phyloP scores from a whole-genome alignment of 2,113 vertebrate species.

The Gyps fulvus region DNA sequence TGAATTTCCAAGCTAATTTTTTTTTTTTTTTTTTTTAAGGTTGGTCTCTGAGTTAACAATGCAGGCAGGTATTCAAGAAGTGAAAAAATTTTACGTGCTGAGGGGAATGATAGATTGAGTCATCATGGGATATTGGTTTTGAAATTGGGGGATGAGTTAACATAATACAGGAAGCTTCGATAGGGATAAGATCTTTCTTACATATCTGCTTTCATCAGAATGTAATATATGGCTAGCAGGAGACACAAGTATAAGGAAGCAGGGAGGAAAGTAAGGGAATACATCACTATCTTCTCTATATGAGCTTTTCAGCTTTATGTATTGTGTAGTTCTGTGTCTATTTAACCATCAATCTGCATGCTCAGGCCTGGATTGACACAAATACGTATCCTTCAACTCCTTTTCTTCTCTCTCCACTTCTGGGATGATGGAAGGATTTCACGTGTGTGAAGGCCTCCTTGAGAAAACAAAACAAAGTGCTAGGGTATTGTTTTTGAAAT shows the following conservation, averaged over 20 bases:
- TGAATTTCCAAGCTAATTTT: background rate
- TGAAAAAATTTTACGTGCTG: background rate
- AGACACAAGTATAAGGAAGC: background rate
- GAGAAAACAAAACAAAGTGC: background rate
- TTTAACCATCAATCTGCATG: background rate
- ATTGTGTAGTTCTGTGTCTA: background rate
- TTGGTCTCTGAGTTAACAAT: background rate
- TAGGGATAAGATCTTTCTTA: background rate
- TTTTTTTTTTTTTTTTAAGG: background rate
- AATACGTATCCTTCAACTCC: background rate
- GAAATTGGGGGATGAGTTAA: background rate
- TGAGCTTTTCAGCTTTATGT: background rate
- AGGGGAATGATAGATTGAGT: background rate
- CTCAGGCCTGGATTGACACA: background rate
- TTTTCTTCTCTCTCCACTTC: background rate
- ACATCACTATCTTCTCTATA: background rate
- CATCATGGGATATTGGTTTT: background rate
- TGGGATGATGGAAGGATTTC: background rate
- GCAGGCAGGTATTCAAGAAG: background rate
- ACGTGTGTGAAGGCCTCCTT: background rate
- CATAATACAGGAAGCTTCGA: background rate
- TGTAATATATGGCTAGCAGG: background rate
- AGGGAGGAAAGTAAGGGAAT: background rate
- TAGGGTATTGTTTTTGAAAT: background rate
- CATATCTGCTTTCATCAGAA: background rate